Percentiles rank a stretch among this genome's conserved stretches.
Conservation (phyloP, 2,797 vertebrate genomes). For the Silurus aristotelis region DNA sequence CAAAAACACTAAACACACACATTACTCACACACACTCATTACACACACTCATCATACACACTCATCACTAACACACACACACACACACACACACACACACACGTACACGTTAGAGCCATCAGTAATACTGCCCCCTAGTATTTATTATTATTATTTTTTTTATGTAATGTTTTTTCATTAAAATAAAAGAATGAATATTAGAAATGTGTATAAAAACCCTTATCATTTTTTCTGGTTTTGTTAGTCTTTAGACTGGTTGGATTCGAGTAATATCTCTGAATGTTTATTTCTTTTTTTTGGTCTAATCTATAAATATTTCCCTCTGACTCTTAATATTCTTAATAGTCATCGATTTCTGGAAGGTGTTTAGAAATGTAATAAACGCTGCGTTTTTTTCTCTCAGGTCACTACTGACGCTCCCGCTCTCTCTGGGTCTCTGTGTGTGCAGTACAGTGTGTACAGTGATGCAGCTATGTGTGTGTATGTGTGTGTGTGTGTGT, state of each 20-base stretch:
- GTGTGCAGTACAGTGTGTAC: not conserved
- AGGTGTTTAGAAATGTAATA: no score
- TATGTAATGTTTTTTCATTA: not conserved
- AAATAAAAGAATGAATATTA: not conserved
- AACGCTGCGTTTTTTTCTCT: not conserved
- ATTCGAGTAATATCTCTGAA: no score
- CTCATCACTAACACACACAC: not conserved
- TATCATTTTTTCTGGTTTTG: no score
- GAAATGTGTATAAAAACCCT: no score
- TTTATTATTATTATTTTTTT: not conserved
- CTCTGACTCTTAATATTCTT: no score
- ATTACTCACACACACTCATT: not conserved
- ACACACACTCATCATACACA: no score
- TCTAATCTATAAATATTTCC: no score
- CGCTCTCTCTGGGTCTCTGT: no score
- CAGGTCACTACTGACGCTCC: not conserved
- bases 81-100: slow-evolving; percentile 1
- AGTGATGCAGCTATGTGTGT: slow-evolving; percentile 20
- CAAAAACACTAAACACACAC: no score
- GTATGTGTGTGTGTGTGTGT: slow-evolving; percentile 25
- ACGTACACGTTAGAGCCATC: not conserved
- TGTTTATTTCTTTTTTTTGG: no score
- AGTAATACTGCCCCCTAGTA: not conserved
- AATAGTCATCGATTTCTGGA: no score
- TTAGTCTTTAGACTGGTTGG: no score